Conservation (phyloP, 2,797 vertebrate genomes). For the Ceryle rudis region DNA sequence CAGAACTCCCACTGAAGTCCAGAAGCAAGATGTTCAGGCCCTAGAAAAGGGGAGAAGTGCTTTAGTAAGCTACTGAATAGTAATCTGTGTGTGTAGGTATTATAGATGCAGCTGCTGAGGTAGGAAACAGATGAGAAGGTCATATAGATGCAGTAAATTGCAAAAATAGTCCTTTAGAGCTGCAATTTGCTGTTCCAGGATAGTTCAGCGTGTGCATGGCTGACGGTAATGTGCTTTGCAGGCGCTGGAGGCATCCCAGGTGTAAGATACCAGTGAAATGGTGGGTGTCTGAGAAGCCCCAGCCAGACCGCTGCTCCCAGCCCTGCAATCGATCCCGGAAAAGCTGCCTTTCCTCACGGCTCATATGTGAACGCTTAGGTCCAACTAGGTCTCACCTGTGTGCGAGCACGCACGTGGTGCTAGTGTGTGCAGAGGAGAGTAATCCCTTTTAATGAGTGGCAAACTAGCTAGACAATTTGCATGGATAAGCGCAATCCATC, state of each 20-base stretch:
- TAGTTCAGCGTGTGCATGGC: accelerated
- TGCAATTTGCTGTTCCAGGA: accelerated
- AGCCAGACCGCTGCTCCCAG: not conserved
- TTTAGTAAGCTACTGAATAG: not conserved
- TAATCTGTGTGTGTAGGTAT: not conserved
- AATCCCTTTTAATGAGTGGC: constrained; percentile 33
- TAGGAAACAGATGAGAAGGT: not conserved
- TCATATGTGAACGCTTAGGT: not conserved
- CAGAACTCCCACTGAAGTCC: not conserved
- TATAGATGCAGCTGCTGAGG: not conserved
- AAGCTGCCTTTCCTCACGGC: not conserved
- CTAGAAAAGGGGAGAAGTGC: not conserved
- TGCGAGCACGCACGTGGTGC: not conserved
- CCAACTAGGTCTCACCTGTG: not conserved
- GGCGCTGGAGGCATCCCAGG: accelerated
- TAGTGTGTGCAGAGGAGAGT: not conserved
- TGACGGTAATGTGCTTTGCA: accelerated
- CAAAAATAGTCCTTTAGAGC: not conserved
- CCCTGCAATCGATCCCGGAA: accelerated
- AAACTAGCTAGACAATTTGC: constrained; percentile 30
- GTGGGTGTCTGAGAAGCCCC: too few relatives aligned
- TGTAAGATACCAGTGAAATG: not conserved
- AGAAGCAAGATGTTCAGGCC: not conserved
- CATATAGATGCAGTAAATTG: accelerated
- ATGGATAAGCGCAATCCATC: constrained; percentile 47